Evolutionary conservation across 64 coral and sea anemone species (phyloP).

Genomic region (Porites australiensis): DNA sequence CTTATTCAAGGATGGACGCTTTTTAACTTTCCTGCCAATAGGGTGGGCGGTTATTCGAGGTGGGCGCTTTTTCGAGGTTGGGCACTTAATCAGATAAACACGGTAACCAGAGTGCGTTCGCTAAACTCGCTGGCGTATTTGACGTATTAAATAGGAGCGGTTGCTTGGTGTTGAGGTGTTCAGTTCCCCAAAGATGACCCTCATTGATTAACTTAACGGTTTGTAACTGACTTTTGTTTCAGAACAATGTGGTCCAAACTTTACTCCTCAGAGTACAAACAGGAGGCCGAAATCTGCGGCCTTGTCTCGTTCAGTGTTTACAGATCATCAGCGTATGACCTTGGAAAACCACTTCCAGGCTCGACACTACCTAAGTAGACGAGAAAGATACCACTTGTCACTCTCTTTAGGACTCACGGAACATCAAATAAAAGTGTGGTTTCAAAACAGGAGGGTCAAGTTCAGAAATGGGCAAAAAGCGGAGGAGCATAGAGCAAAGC

Average conservation of each 20-base stretch:
- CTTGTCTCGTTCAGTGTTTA: constrained; percentile 36
- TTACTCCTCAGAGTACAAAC: background rate
- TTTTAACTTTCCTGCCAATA: too few species aligned
- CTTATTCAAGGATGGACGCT: too few species aligned
- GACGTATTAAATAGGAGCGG: too few species aligned
- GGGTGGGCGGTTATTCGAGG: too few species aligned
- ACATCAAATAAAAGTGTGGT: constrained; percentile 45
- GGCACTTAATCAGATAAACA: too few species aligned
- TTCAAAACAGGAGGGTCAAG: constrained; percentile 52
- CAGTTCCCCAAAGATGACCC: too few species aligned
- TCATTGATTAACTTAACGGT: too few species aligned
- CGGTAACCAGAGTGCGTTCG: too few species aligned
- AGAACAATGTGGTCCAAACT: background rate
- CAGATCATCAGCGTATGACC: background rate
- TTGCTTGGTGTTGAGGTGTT: too few species aligned
- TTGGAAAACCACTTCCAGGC: constrained; percentile 4
- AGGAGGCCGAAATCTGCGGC: background rate
- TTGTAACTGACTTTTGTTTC: background rate
- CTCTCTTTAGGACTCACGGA: constrained; percentile 28
- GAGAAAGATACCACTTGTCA: constrained; percentile 1
- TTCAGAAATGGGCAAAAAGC: background rate
- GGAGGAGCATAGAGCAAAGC: background rate
- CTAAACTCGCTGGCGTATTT: too few species aligned
- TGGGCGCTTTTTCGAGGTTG: too few species aligned
- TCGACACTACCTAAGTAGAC: constrained; percentile 25